phyloP scores from a whole-genome alignment of 2,113 vertebrate species.

The Stercorarius parasiticus region DNA sequence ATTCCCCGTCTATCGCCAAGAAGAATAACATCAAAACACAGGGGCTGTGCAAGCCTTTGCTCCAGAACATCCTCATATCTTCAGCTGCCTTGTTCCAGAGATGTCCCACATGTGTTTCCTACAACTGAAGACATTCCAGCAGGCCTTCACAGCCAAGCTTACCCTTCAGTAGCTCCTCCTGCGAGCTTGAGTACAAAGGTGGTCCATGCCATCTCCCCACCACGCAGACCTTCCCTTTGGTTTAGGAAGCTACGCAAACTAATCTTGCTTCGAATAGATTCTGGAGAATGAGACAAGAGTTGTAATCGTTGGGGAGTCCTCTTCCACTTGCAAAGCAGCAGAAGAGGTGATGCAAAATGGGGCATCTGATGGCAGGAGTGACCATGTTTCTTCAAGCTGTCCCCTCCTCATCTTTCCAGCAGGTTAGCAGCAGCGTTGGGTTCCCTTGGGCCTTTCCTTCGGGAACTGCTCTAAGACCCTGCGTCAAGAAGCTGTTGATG shows the following conservation, averaged over 20 bases:
- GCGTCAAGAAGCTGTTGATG: not conserved
- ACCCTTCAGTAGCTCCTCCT: not conserved
- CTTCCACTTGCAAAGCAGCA: not conserved
- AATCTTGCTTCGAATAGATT: not conserved
- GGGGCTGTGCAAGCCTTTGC: rapidly evolving
- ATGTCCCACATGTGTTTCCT: rapidly evolving
- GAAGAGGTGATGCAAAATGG: not conserved
- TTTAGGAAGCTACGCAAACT: not conserved
- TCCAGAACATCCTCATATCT: not conserved
- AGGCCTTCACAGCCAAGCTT: not conserved
- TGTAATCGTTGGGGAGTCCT: not conserved
- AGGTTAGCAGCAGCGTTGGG: rapidly evolving
- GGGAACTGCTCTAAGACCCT: not conserved
- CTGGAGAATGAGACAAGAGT: not conserved
- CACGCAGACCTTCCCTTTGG: rapidly evolving
- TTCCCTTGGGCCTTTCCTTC: not conserved
- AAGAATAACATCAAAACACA: not conserved
- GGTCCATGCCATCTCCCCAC: not conserved
- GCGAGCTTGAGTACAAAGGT: rapidly evolving
- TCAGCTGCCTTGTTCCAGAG: not conserved
- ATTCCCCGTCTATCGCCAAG: not conserved
- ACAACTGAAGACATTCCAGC: not conserved
- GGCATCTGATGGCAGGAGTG: not conserved
- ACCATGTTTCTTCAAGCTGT: not conserved
- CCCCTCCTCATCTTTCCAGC: not conserved